phyloP scores from a whole-genome alignment of 1,140 invertebrate species.

The Aradophagus sp. region DNA sequence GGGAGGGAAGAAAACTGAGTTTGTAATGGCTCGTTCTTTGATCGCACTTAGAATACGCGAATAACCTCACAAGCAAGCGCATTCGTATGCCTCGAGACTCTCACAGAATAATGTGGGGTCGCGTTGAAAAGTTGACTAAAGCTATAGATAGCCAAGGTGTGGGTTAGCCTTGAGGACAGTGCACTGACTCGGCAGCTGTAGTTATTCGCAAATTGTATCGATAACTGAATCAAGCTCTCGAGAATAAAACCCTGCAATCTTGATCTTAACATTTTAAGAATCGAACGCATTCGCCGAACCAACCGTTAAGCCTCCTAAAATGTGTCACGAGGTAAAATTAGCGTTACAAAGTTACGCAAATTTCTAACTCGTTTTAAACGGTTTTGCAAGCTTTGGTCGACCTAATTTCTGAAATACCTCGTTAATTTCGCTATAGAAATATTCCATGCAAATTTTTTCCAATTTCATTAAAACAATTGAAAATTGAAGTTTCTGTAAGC shows the following conservation, averaged over 20 bases:
- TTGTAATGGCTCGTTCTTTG: slow-evolving; percentile 42
- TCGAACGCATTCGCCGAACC: not conserved
- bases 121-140: slow-evolving; percentile 63
- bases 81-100: slow-evolving; percentile 60
- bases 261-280: not conserved
- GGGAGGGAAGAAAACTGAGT: slow-evolving; percentile 38
- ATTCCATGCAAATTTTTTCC: no score
- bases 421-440: no score
- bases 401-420: no score
- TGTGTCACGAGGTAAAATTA: slow-evolving; percentile 24
- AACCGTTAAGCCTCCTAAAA: slow-evolving; percentile 3
- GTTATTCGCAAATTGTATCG: slow-evolving; percentile 36
- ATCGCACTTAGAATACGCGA: slow-evolving; percentile 56
- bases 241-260: not conserved
- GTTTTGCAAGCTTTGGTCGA: slow-evolving; percentile 24
- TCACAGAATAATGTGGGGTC: slow-evolving; percentile 58
- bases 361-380: slow-evolving; percentile 2
- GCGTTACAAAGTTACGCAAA: slow-evolving; percentile 5
- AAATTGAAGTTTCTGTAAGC: no score
- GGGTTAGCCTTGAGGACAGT: slow-evolving; percentile 58
- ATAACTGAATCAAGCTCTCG: slow-evolving; percentile 8
- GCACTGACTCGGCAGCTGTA: slow-evolving; percentile 42
- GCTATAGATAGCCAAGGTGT: slow-evolving; percentile 64
- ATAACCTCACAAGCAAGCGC: slow-evolving; percentile 47
- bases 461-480: no score